Base-by-base conservation (phyloP, 2,797 vertebrate species). In the Megaceryle alcyon region DNA sequence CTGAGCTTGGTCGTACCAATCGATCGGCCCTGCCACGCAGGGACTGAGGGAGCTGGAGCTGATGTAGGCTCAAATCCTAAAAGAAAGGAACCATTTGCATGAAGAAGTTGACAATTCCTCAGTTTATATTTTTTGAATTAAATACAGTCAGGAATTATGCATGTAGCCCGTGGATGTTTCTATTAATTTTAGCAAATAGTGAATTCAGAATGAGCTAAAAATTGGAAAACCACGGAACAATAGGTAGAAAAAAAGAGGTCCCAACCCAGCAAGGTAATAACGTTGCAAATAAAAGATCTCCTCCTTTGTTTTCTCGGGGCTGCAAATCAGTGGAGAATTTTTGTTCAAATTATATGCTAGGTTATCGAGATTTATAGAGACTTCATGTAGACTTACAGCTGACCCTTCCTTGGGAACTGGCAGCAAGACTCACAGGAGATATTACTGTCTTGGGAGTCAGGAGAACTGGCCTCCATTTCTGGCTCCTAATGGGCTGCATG, bases 1-100 rank as follows among this genome's bases (percentile, higher is more conserved):
- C 99, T 98, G 95, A 99, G 99, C 97, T 99, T 99, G 83, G 99
- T 99, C 78, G 99, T 99, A 89, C 99, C 99, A 63, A 99, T 99
- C 19, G 99, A 99, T 82, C 99, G 99, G 49, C 99, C 99, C 97
- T 99, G 99, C 99, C 99, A 99, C 1, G 99, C 99, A 46, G 99
- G 99, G 86, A 99, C 99, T 0, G 99, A 99, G 83, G 99, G 99
- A 56, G 98, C 98, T 83, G 99, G 99, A 97, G 98, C 98, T 64
- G 99, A 97, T 6, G 99, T 95, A 85, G 99, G 97, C 92, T 99
- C 99, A 82, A 99, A 99, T 94, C 99, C 99, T 99, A 97, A 68
- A 93, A 96, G 5, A 91, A 83, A 96, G 85, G 8, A 12, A n/a
- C 29, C 43, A 39, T 57, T 83, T 85, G 92, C 63, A 89, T 66